Base-by-base conservation (phyloP, 2,797 vertebrate species). In the Rhabdomys pumilio region DNA sequence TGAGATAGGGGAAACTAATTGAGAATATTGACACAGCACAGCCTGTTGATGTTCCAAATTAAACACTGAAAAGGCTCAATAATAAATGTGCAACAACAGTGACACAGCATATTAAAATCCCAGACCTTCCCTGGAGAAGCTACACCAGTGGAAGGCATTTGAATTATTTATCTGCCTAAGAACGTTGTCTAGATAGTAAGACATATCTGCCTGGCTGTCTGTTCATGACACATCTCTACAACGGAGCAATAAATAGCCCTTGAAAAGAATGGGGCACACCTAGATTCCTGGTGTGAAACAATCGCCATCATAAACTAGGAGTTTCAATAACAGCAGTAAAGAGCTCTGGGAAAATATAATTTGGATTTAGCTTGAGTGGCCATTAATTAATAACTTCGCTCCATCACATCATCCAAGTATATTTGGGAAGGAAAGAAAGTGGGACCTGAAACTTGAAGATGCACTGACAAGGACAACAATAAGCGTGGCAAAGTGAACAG, bases 121-220 rank as follows among this genome's bases (percentile, higher is more conserved):
- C 89, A 91, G 67, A 79, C 72, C 55, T 90, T 65, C 77, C 67
- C 93, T 86, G 84, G 31, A 94, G 77, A 95, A 97, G 38, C 38
- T 88, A 69, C 65, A 61, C 75, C 72, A 86, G 79, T 47, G 82
- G 61, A 93, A 65, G 93, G 31, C 81, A 69, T 57, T 82, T 97
- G 41, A 93, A 97, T 97, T 96, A 96, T 97, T 93, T 84, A 95
- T 97, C 61, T 92, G 53, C 53, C 47, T 79, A 47, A 90, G 65
- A 88, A 93, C 44, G 55, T 38, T 77, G n/a, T 82, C 77, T 93
- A 90, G 65, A 87, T 94, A 95, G 83, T 14, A 93, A 95, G 72
- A 61, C 29, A 67, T 57, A 95, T 85, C 67, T 44, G 19, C 41
- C 81, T 96, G 59, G 57, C 76, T 31, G 7, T 34, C 44, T 86